A percentile compares a stretch with the other conserved stretches of the same genome.
Evolutionary conservation across 2,113 vertebrate genomes (phyloP).

Genomic region (Grallaria varia): DNA sequence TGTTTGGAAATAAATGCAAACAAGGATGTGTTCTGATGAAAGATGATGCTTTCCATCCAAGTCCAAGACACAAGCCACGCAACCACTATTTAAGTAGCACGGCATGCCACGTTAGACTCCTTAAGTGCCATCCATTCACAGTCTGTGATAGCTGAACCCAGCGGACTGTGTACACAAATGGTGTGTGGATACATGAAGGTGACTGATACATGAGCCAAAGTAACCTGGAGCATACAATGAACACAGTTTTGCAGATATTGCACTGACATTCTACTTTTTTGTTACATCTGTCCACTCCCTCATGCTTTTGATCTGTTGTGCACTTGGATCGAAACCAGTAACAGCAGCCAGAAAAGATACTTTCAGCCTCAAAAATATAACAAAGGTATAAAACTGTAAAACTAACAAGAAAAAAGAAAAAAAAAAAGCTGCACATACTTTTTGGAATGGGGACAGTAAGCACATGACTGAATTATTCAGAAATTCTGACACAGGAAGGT

Average conservation of each 20-base stretch:
- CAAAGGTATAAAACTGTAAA: background rate
- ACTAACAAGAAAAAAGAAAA: background rate
- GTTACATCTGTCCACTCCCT: background rate
- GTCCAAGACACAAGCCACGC: background rate
- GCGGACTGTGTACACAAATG: background rate
- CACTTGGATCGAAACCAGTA: constrained; percentile 41
- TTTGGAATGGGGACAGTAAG: constrained; percentile 33
- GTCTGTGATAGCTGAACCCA: background rate
- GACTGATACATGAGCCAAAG: background rate
- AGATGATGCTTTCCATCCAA: background rate
- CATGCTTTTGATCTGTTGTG: constrained; percentile 6
- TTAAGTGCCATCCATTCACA: background rate
- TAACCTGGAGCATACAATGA: background rate
- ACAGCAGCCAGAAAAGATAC: background rate
- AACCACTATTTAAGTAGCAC: background rate
- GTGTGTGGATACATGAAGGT: background rate
- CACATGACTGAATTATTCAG: constrained; percentile 11
- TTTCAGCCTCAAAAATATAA: background rate
- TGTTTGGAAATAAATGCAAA: constrained; percentile 19
- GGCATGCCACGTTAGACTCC: background rate
- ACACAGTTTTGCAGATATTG: background rate
- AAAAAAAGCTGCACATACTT: constrained; percentile 20
- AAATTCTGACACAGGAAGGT: constrained; percentile 29
- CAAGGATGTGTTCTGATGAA: background rate
- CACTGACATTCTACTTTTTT: background rate